phyloP scores from a whole-genome alignment of 2,113 vertebrate species.

The Odobenus rosmarus region DNA sequence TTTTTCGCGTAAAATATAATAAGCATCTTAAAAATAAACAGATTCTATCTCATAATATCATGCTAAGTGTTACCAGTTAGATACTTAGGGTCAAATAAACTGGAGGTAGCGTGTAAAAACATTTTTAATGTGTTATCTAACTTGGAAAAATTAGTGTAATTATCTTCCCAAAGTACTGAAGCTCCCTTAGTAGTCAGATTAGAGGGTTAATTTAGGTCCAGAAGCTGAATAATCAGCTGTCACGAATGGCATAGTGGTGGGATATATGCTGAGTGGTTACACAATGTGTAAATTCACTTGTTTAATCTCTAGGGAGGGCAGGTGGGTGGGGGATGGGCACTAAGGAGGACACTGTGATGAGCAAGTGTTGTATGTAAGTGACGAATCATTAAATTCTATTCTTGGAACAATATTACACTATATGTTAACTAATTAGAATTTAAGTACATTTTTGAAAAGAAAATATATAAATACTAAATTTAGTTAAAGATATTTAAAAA shows the following conservation, averaged over 20 bases:
- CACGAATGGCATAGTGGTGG: not conserved
- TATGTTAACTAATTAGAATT: not conserved
- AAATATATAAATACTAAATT: not conserved
- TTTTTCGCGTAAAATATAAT: not conserved
- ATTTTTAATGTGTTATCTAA: not conserved
- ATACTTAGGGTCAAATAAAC: not conserved
- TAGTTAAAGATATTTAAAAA: not conserved
- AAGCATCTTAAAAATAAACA: not conserved
- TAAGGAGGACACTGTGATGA: not conserved
- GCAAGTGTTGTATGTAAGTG: not conserved
- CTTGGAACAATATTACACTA: not conserved
- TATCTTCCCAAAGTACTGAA: not conserved
- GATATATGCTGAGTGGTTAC: constrained; percentile 42
- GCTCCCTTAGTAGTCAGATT: not conserved
- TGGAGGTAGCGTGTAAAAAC: not conserved
- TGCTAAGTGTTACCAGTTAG: not conserved
- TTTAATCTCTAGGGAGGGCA: not conserved
- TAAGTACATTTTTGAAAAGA: not conserved
- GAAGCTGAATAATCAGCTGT: not conserved
- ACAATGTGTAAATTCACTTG: not conserved
- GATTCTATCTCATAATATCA: not conserved
- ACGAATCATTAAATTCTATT: not conserved
- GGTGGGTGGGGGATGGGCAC: not conserved
- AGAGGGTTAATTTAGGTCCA: constrained; percentile 29
- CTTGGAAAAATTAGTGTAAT: not conserved